Percentiles rank a stretch among this genome's conserved stretches.
Evolutionary conservation across 1,140 invertebrate genomes (phyloP).

Genomic region (Caerostris extrusa): DNA sequence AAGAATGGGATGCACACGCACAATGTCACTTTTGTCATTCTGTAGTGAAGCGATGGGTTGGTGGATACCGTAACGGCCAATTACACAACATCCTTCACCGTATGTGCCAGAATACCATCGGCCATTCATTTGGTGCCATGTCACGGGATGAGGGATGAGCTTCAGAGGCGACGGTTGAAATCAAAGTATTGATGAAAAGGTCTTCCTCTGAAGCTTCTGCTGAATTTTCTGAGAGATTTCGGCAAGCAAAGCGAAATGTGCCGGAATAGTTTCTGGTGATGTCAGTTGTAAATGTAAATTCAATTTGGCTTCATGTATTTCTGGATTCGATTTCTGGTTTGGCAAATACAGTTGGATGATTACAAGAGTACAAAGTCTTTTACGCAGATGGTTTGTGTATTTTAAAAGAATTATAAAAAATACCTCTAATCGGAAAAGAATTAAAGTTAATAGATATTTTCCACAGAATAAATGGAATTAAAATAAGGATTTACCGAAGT

Average conservation of each 20-base stretch:
- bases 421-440: too few relatives aligned
- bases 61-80: conserved; percentile 23
- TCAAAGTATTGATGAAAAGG: neutral
- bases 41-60: neutral
- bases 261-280: neutral
- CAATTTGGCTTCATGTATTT: neutral
- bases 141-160: neutral
- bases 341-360: too few relatives aligned
- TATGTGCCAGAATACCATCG: conserved; percentile 3
- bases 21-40: conserved; percentile 37
- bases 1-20: conserved; percentile 7
- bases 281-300: neutral
- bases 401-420: too few relatives aligned
- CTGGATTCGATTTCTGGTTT: too few relatives aligned
- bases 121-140: neutral
- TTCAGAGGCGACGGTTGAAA: neutral
- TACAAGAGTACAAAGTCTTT: too few relatives aligned
- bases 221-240: neutral
- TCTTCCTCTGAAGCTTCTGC: neutral
- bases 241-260: neutral
- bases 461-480: too few relatives aligned
- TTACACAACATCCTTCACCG: neutral
- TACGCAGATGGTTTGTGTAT: too few relatives aligned
- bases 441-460: too few relatives aligned
- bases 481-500: too few relatives aligned